Evolutionary conservation across 1,140 invertebrate genomes (phyloP).

Genomic region (Bombyx mandarina): DNA sequence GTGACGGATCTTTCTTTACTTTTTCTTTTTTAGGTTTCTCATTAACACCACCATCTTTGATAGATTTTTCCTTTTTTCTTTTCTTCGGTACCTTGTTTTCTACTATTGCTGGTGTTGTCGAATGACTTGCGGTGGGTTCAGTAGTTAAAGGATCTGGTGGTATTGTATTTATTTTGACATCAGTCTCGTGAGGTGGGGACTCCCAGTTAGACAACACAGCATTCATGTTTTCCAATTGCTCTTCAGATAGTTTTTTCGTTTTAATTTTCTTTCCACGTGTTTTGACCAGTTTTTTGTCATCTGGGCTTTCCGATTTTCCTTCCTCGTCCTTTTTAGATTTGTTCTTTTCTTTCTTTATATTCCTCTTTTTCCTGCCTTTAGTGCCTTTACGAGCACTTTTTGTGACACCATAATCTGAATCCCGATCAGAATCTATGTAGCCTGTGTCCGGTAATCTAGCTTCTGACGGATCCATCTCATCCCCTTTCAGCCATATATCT

Average conservation of each 20-base stretch:
- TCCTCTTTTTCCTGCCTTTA: conserved; percentile 38
- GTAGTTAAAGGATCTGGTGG: neutral
- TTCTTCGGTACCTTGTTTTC: conserved; percentile 27
- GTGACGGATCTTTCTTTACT: conserved; percentile 30
- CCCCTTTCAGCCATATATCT: conserved; percentile 87
- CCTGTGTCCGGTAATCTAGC: conserved; percentile 58
- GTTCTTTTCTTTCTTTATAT: conserved; percentile 34
- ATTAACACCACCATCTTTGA: conserved; percentile 29
- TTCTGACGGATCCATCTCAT: conserved; percentile 78
- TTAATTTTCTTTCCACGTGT: conserved; percentile 30
- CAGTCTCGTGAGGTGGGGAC: conserved; percentile 40
- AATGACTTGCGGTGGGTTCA: neutral
- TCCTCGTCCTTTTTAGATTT: conserved; percentile 31
- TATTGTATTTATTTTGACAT: conserved; percentile 13
- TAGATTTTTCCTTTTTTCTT: conserved; percentile 43
- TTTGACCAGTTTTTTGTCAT: conserved; percentile 13
- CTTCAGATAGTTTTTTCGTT: conserved; percentile 42
- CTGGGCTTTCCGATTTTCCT: conserved; percentile 8
- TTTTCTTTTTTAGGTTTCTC: conserved; percentile 45
- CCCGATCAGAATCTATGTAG: conserved; percentile 59
- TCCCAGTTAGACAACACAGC: conserved; percentile 50
- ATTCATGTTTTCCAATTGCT: conserved; percentile 45
- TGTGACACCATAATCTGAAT: conserved; percentile 59
- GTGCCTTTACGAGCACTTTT: conserved; percentile 30
- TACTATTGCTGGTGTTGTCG: neutral